These are phyloP conservation scores for Escarpia spicata DNA, from an alignment of 2,888 invertebrate genomes.

Conservation along the genomic window DNA sequence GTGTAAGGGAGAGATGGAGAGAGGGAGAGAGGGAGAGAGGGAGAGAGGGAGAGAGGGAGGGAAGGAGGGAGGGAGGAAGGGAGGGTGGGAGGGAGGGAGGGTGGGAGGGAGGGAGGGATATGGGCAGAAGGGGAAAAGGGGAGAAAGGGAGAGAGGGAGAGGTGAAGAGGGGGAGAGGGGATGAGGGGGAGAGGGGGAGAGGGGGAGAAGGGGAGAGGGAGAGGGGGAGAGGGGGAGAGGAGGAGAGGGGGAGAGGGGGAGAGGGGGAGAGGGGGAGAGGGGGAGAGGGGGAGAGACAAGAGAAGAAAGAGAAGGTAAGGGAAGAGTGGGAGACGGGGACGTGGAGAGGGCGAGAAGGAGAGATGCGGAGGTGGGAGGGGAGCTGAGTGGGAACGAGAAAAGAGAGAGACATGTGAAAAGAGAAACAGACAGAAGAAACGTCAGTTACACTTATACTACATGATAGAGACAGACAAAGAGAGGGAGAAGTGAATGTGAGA, in stretches of 20 bases:
- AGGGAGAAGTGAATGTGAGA: not conserved
- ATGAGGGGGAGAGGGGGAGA: not conserved
- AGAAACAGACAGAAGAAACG: slow-evolving; percentile 23
- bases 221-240: not conserved
- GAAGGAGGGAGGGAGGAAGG: not conserved
- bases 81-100: not conserved
- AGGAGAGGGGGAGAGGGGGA: not conserved
- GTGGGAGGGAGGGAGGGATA: not conserved
- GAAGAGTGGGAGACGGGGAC: slow-evolving; percentile 31
- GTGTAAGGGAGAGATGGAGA: too few relatives aligned
- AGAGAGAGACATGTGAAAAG: not conserved
- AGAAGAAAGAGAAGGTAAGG: slow-evolving; percentile 20
- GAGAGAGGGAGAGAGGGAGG: not conserved
- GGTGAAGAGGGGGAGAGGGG: not conserved
- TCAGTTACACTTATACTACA: not conserved
- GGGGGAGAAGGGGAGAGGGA: not conserved
- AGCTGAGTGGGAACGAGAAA: not conserved
- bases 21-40: too few relatives aligned
- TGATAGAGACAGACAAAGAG: not conserved
- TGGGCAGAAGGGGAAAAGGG: not conserved
- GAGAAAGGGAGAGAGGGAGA: not conserved
- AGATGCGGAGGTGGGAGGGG: slow-evolving; percentile 8
- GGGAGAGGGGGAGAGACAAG: not conserved
- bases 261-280: not conserved
- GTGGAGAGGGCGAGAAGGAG: slow-evolving; percentile 27